phyloP scores from a whole-genome alignment of 2,113 vertebrate genomes.

The Pedetes capensis region DNA sequence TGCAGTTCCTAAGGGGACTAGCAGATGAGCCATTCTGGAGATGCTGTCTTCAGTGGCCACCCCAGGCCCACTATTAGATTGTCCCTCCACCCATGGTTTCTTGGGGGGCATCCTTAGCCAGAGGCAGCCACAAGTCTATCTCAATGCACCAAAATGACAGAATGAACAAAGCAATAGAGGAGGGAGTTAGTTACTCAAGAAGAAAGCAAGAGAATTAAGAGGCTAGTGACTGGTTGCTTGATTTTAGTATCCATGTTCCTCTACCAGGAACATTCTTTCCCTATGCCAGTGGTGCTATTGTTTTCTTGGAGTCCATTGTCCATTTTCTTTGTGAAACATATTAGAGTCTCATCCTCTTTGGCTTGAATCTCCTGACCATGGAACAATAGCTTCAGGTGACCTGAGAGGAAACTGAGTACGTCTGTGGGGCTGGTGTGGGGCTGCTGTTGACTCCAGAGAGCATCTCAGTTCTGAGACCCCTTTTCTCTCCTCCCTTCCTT shows the following conservation, averaged over 20 bases:
- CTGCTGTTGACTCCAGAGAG: neutral
- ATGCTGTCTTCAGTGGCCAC: fast-evolving
- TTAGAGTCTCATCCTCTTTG: neutral
- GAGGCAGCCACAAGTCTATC: too few species aligned
- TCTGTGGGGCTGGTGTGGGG: neutral
- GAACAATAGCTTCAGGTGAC: too few species aligned
- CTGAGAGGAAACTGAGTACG: neutral
- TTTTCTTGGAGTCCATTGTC: neutral
- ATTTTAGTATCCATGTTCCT: neutral
- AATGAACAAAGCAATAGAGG: neutral
- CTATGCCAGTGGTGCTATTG: fast-evolving
- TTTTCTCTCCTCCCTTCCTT: too few species aligned
- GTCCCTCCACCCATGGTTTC: too few species aligned
- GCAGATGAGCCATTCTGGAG: too few species aligned
- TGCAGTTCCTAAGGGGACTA: fast-evolving
- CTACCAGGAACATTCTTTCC: too few species aligned
- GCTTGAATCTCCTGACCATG: neutral
- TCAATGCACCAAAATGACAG: fast-evolving
- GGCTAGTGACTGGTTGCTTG: neutral
- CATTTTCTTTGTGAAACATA: fast-evolving
- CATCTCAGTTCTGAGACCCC: too few species aligned
- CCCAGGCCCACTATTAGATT: fast-evolving
- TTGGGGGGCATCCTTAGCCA: neutral
- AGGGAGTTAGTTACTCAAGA: neutral
- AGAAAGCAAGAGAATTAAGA: neutral